phyloP scores from a whole-genome alignment of 2,888 invertebrate genomes.

The Agapostemon virescens region DNA sequence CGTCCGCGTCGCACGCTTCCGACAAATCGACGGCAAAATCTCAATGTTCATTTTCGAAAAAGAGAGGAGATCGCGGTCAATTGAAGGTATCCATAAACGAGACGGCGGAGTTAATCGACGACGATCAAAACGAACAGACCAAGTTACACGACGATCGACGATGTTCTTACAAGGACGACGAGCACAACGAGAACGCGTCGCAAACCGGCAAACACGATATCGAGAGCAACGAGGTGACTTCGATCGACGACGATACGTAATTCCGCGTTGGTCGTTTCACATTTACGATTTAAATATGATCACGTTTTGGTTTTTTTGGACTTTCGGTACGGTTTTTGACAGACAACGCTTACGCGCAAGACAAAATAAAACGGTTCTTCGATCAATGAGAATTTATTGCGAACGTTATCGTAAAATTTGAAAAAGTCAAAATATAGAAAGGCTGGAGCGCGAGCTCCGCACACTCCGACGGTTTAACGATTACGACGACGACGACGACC shows the following conservation, averaged over 20 bases:
- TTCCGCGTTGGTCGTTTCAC: background rate
- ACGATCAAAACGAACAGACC: constrained; percentile 69
- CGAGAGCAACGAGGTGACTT: constrained; percentile 5
- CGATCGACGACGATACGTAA: background rate
- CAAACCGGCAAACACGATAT: constrained; percentile 22
- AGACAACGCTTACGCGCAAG: background rate
- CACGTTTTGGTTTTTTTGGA: background rate
- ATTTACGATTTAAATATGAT: background rate
- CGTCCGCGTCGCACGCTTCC: constrained; percentile 62
- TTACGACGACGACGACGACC: background rate
- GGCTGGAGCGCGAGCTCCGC: background rate
- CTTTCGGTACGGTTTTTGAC: no score
- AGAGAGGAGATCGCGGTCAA: constrained; percentile 75
- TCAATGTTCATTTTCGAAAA: constrained; percentile 71
- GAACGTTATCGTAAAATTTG: constrained; percentile 5
- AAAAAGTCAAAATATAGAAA: background rate
- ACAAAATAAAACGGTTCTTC: background rate
- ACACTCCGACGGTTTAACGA: constrained; percentile 9
- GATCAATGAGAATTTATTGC: background rate
- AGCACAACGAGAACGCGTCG: constrained; percentile 32
- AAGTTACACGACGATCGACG: constrained; percentile 54
- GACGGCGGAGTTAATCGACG: constrained; percentile 79
- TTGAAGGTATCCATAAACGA: constrained; percentile 81
- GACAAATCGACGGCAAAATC: constrained; percentile 68
- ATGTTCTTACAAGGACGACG: constrained; percentile 32